Conservation (phyloP, 2,888 invertebrate species). For the Copidosoma aretas region DNA sequence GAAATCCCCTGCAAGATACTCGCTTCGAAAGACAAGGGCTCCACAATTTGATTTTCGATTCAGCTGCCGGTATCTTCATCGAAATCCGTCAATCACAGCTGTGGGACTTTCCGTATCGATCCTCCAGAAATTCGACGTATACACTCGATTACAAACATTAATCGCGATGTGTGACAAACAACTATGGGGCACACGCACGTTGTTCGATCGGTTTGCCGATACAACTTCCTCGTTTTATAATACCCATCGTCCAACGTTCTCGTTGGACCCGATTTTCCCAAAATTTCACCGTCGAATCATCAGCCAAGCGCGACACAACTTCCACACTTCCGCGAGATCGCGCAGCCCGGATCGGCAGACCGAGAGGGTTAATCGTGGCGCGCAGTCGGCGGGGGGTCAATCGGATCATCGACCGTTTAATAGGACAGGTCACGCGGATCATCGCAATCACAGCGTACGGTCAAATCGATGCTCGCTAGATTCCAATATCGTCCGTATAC, state of each 20-base stretch:
- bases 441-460: conserved; percentile 41
- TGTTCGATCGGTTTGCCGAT: no score
- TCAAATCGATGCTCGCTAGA: conserved; percentile 38
- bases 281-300: no score
- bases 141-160: conserved; percentile 20
- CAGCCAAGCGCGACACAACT: no score
- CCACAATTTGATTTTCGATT: conserved; percentile 11
- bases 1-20: conserved; percentile 1
- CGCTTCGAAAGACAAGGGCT: conserved; percentile 2
- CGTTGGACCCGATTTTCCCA: no score
- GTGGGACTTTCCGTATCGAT: conserved; percentile 28
- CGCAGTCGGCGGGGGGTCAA: no score
- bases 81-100: conserved; percentile 37
- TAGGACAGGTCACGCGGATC: conserved; percentile 30
- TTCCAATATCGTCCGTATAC: conserved; percentile 24
- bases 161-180: conserved; percentile 2
- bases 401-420: not conserved
- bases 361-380: no score
- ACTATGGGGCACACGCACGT: not conserved
- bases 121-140: conserved; percentile 6
- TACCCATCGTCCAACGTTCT: no score
- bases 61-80: not conserved
- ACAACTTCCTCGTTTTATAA: no score
- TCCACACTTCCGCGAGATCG: no score
- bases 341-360: no score